Base-by-base conservation (phyloP, 2,888 invertebrate species). In the Tenodera sinensis region DNA sequence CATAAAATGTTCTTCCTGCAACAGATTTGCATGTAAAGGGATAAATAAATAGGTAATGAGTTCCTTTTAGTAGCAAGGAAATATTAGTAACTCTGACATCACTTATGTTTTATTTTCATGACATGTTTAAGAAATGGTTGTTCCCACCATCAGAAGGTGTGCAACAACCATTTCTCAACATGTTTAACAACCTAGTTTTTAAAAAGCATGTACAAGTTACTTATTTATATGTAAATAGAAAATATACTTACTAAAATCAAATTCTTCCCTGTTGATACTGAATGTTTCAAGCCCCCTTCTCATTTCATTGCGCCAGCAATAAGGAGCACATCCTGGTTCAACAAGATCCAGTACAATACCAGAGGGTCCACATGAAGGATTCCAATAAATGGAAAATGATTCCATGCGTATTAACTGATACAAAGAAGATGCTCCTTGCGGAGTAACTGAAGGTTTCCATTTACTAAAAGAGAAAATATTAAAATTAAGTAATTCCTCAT, bases 351-450 rank as follows among this genome's bases (percentile, higher is more conserved):
- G 94, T 91, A 95, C 95, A 92, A 96, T 92, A 42, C 94, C 90
- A 25, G 88, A 88, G 14, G 87, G 83, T 25, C 89, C 89, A 54
- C 91, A 90, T 20, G 94, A 94, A 0, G 96, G 95, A 93, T 97
- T 97, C 96, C 97, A 96, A 93, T 97, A 97, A 0, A 96, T 92
- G 0, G 97, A 97, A 27, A 97, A 93, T 0, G 97, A 96, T 91
- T 97, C 96, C 83, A 97, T 94, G 91, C 96, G 95, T 92, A 97
- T 94, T 92, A 97, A 94, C 93, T 97, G 97, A 93, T 97, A 97
- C 25, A 96, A 93, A 14, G 96, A 92, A 34, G 93, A 93, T 4
- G 95, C 95, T 90, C 95, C 95, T 30, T 94, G 94, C 71, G 95
- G 94, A 0, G 95, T 95, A 88, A 95, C 95, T 30, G 94, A 95